Evolutionary conservation across 2,797 vertebrate genomes (phyloP), one percentile per base, ranked within the genome.

Genomic region (Microctenopoma lineatum): DNA sequence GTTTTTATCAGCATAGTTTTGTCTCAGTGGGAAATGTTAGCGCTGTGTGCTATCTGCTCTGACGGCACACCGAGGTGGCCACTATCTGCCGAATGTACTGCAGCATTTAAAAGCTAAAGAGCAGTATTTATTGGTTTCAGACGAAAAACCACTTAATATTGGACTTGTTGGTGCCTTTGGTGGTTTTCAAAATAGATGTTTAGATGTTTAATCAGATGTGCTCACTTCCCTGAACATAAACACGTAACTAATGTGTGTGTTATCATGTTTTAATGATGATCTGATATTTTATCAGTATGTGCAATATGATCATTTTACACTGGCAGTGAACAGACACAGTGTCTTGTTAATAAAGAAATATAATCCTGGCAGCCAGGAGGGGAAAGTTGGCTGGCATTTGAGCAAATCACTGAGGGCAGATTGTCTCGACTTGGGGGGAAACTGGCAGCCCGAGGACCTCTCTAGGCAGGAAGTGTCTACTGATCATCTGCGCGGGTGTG

Each of bases 401-500:
- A 75, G 44, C 46, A 66, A 84, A 79, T 61, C 39, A 83, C 84
- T 80, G 65, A 80, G 81, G 87, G 85, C 89, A 91, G 87, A 89
- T 91, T 89, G 88, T 85, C 70, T 89, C 66, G 38, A 59, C 75
- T 86, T 70, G 52, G 82, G 85, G 66, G 77, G 25, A 74, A 80
- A 78, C 73, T 89, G 88, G 88, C 87, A 89, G 81, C 71, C 67
- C 2, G 15, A 76, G 74, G 80, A 71, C 67, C 77, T 84, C 69
- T 78, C 57, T 73, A 85, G 74, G 79, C 80, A 88, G 89, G 81
- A 88, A 85, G 81, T 90, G 81, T 87, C 86, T 86, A 83, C 77
- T 89, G 91, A 83, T 90, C 90, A 90, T 93, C 87, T 85, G 86
- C 60, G 88, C 78, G 81, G 88, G 87, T 68, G 87, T 89, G 87